Evolutionary conservation across 2,797 vertebrate genomes (phyloP), one percentile per base, ranked within the genome.

Genomic region (Hyperoplus immaculatus): DNA sequence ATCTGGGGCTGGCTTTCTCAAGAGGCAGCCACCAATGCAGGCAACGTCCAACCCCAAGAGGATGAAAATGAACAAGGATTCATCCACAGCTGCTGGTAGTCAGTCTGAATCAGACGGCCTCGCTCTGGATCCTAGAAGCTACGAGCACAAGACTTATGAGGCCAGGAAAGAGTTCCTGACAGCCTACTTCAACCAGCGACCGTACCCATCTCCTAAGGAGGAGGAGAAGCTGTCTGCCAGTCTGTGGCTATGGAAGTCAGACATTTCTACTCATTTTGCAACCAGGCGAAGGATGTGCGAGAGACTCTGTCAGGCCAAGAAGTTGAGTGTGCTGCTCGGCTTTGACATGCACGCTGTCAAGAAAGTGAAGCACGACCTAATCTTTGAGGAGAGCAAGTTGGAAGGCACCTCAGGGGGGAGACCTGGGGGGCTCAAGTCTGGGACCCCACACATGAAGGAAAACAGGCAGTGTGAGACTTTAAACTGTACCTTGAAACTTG

Each of bases 221-320:
- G 96, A 98, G 8, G 97, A 98, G 70, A 99, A 97, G 91, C 92
- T 99, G 60, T 97, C 98, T 0, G 96, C 96, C 60, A 97, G 96
- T 72, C 88, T 99, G 68, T 99, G 97, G 97, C 92, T 99, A 15
- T 99, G 98, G 98, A 99, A 98, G 69, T 97, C 97, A 0, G 98
- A 99, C 80, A 97, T 99, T 8, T 93, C 97, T 0, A 96, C 95
- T 85, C 97, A 99, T 86, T 99, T 99, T 69, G 95, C 96, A 81
- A 95, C 93, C 83, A 97, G 97, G 84, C 96, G 94, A 85, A 97
- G 93, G 85, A 93, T 94, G 18, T 99, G 98, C 41, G 94, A 96
- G 67, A 92, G 91, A 77, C 94, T 95, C 56, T 98, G 98, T 77
- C 93, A 97, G 74, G 94, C 92, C 51, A 96, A 94, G 77, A 97